These are phyloP conservation scores for Pempheris klunzingeri DNA, from an alignment of 2,797 vertebrate species.

Conservation along the genomic window DNA sequence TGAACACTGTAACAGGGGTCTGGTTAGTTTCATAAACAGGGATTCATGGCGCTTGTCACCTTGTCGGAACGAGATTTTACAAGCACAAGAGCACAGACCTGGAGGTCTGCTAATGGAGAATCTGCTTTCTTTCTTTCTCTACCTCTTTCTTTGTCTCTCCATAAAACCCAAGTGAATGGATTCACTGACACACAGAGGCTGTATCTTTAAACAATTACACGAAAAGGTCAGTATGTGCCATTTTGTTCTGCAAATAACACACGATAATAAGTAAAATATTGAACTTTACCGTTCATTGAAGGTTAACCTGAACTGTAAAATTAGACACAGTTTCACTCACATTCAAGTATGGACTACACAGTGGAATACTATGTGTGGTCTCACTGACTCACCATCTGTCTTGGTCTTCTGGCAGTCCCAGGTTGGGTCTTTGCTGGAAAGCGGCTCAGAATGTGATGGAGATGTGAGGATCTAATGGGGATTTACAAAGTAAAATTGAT, in stretches of 20 bases:
- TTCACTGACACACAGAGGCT: not conserved
- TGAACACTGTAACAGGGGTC: not conserved
- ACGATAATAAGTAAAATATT: not conserved
- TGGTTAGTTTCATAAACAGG: conserved; percentile 32
- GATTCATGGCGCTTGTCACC: conserved; percentile 1
- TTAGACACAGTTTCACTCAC: not conserved
- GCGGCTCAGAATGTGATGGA: not conserved
- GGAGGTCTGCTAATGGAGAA: not conserved
- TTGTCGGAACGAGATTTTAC: conserved; percentile 23
- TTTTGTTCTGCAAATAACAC: conserved; percentile 6
- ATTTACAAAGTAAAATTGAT: not conserved
- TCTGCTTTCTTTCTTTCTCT: not conserved
- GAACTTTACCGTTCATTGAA: not conserved
- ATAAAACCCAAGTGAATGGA: conserved; percentile 3
- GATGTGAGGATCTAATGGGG: not conserved
- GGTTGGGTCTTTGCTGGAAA: not conserved
- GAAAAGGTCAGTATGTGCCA: conserved; percentile 12
- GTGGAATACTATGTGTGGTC: too few relatives aligned
- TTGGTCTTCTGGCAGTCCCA: not conserved
- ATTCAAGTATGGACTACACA: too few relatives aligned
- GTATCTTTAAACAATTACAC: conserved; percentile 4
- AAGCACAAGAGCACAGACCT: conserved; percentile 11
- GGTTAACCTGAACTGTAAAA: not conserved
- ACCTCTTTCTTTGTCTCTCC: not conserved
- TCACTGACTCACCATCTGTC: not conserved